Conservation (phyloP, 2,113 vertebrate genomes). For the Clarias batrachus region DNA sequence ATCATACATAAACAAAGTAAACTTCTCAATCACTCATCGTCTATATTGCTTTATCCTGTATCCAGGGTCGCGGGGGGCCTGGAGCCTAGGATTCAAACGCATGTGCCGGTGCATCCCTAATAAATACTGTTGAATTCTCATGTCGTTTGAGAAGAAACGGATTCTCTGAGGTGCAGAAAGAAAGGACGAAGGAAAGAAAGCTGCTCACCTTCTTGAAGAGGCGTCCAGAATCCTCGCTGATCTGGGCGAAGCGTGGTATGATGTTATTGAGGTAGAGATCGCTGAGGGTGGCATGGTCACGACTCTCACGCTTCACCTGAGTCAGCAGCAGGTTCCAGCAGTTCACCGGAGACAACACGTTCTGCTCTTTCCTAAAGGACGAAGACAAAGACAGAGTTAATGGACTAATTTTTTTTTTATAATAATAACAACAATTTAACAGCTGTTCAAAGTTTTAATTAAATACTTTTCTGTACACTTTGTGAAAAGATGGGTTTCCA, state of each 20-base stretch:
- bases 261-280: constrained; percentile 99
- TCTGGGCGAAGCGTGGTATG: constrained; percentile 94
- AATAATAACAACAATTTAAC: background rate
- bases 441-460: background rate
- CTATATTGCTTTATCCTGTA: no score
- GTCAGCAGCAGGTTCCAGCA: constrained; percentile 97
- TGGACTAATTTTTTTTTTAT: background rate
- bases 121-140: no score
- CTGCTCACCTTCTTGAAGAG: constrained; percentile 93
- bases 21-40: no score
- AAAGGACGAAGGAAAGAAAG: background rate
- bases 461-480: background rate
- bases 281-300: constrained; percentile 93
- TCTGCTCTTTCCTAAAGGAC: constrained; percentile 88
- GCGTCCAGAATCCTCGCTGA: constrained; percentile 94
- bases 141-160: no score
- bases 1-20: no score
- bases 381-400: background rate
- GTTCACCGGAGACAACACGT: constrained; percentile 90
- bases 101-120: no score
- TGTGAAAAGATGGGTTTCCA: background rate
- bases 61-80: no score
- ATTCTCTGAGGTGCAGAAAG: no score
- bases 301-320: constrained; percentile 96
- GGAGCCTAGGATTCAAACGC: no score